Evolutionary conservation across 2,113 vertebrate species (phyloP).

Genomic region (Alethe castanea): DNA sequence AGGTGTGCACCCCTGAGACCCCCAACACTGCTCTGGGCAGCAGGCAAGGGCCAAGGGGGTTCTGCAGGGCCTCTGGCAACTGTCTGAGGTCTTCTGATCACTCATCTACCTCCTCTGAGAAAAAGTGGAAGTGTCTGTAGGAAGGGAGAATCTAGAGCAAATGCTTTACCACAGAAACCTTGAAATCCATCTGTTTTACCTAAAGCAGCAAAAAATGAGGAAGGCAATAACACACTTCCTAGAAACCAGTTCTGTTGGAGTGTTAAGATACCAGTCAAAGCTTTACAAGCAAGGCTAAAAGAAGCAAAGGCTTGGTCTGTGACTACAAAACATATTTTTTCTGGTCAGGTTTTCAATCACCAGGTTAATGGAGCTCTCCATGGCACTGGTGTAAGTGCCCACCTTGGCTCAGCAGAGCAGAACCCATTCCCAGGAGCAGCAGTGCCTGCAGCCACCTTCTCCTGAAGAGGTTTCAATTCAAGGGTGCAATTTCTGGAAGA

Average conservation of each 20-base stretch:
- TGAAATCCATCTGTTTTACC: constrained; percentile 29
- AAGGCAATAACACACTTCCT: not conserved
- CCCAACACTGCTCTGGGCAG: not conserved
- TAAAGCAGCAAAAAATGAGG: not conserved
- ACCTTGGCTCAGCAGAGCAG: accelerated
- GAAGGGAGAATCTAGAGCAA: constrained; percentile 8
- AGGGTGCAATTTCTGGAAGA: not conserved
- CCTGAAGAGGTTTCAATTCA: not conserved
- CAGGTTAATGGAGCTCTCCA: not conserved
- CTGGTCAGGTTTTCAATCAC: not conserved
- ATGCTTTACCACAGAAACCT: not conserved
- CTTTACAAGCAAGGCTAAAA: not conserved
- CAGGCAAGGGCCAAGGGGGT: not conserved
- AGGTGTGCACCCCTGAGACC: not conserved
- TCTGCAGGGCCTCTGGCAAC: not conserved
- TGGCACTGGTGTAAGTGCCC: not conserved
- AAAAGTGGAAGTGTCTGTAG: not conserved
- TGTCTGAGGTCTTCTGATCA: not conserved
- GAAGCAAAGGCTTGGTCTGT: not conserved
- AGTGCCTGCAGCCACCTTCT: not conserved
- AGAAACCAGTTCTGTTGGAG: not conserved
- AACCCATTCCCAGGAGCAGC: not conserved
- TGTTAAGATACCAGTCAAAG: not conserved
- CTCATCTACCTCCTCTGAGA: not conserved
- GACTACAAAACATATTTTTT: not conserved